phyloP scores from a whole-genome alignment of 1,140 invertebrate genomes.

The Ceratosolen solmsi region DNA sequence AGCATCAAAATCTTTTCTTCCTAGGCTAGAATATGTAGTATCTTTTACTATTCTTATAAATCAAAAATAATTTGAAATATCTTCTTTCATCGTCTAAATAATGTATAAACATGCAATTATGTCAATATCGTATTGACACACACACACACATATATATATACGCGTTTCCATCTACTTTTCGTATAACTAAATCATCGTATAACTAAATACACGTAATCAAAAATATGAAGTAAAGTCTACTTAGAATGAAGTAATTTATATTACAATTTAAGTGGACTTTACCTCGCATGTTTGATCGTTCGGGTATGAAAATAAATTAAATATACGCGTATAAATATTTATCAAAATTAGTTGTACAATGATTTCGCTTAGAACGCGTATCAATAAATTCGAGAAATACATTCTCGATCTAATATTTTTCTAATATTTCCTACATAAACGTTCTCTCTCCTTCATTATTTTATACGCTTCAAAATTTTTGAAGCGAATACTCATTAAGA shows the following conservation, averaged over 20 bases:
- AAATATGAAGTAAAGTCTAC: slow-evolving; percentile 35
- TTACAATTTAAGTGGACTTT: slow-evolving; percentile 16
- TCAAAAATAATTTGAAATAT: slow-evolving; percentile 22
- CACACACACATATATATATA: neutral
- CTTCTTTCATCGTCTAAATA: slow-evolving; percentile 28
- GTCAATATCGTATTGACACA: slow-evolving; percentile 3
- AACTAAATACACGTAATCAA: slow-evolving; percentile 31
- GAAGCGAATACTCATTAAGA: neutral
- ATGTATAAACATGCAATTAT: slow-evolving; percentile 8
- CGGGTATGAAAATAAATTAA: slow-evolving; percentile 11
- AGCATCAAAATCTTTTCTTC: neutral
- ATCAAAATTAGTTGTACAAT: slow-evolving; percentile 12
- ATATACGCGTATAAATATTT: slow-evolving; percentile 23
- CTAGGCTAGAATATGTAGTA: slow-evolving; percentile 5
- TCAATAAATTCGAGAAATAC: slow-evolving; percentile 19
- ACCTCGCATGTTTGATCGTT: neutral
- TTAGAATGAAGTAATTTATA: neutral
- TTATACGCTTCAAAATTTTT: slow-evolving; percentile 14
- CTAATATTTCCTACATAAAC: neutral
- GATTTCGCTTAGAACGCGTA: slow-evolving; percentile 13
- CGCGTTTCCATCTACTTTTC: neutral
- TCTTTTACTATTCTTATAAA: slow-evolving; percentile 12
- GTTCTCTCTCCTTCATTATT: neutral
- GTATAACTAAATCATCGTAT: slow-evolving; percentile 21
- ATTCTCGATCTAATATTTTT: slow-evolving; percentile 27